A percentile compares a stretch with the other conserved stretches of the same genome.
These are phyloP conservation scores for Eulithis prunata DNA, from an alignment of 2,888 invertebrate species.

Conservation along the genomic window DNA sequence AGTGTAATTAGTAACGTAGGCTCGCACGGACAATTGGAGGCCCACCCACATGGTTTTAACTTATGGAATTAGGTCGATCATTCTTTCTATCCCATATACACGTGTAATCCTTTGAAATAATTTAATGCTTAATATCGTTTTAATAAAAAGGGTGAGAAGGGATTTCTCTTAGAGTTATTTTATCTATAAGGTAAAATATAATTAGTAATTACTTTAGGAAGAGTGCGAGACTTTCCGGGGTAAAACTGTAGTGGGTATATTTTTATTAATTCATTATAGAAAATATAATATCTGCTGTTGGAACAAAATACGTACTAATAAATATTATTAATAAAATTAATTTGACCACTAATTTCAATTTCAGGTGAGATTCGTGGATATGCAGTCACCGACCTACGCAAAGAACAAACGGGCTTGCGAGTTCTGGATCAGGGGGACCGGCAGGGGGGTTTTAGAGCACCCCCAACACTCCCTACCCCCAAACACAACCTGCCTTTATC, in stretches of 20 bases:
- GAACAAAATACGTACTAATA: too few species aligned
- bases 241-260: too few species aligned
- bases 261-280: too few species aligned
- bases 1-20: slow-evolving; percentile 75
- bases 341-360: slow-evolving; percentile 44
- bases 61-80: slow-evolving; percentile 62
- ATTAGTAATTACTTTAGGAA: too few species aligned
- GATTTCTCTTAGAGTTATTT: too few species aligned
- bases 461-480: slow-evolving; percentile 94
- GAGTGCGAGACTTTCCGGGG: too few species aligned
- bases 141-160: not conserved
- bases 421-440: slow-evolving; percentile 93
- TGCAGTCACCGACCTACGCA: slow-evolving; percentile 92
- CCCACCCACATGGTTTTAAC: slow-evolving; percentile 68
- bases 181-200: too few species aligned
- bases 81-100: slow-evolving; percentile 41
- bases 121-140: not conserved
- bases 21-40: slow-evolving; percentile 67
- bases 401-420: slow-evolving; percentile 93
- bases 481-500: slow-evolving; percentile 95
- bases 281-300: too few species aligned
- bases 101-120: slow-evolving; percentile 22
- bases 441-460: slow-evolving; percentile 91
- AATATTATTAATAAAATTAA: too few species aligned
- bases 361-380: slow-evolving; percentile 93